phyloP scores from a whole-genome alignment of 2,113 vertebrate species.

The Poeciliopsis prolifica region DNA sequence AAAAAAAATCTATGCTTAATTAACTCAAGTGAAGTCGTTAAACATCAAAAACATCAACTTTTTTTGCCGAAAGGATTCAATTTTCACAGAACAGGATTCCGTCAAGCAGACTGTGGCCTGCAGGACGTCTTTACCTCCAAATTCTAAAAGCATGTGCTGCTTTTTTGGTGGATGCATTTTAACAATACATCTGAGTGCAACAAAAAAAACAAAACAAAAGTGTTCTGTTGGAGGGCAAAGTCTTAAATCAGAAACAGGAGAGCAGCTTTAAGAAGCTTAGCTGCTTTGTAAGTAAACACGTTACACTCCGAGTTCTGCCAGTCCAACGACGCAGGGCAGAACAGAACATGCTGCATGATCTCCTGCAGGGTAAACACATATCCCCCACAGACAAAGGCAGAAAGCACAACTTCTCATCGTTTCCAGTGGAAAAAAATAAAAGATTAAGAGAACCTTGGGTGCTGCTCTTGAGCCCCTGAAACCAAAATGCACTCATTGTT shows the following conservation, averaged over 20 bases:
- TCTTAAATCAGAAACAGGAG: slow-evolving; percentile 53
- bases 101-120: background rate
- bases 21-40: background rate
- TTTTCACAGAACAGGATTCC: background rate
- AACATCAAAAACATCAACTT: background rate
- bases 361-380: slow-evolving; percentile 21
- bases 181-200: slow-evolving; percentile 24
- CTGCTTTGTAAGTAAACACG: slow-evolving; percentile 55
- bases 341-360: slow-evolving; percentile 41
- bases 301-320: slow-evolving; percentile 29
- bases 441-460: slow-evolving; percentile 4
- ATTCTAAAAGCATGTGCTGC: slow-evolving; percentile 35
- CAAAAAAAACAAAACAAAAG: slow-evolving; percentile 3
- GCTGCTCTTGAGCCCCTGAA: slow-evolving; percentile 1
- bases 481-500: slow-evolving; percentile 1
- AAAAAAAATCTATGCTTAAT: background rate
- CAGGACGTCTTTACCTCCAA: slow-evolving; percentile 10
- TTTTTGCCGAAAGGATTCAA: background rate
- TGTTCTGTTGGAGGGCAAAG: slow-evolving; percentile 24
- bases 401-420: slow-evolving; percentile 10
- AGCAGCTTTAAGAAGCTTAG: slow-evolving; percentile 57
- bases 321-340: slow-evolving; percentile 8
- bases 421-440: slow-evolving; percentile 11
- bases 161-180: slow-evolving; percentile 35
- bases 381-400: slow-evolving; percentile 12